phyloP scores from a whole-genome alignment of 2,888 invertebrate species.

The Pollenia amentaria region DNA sequence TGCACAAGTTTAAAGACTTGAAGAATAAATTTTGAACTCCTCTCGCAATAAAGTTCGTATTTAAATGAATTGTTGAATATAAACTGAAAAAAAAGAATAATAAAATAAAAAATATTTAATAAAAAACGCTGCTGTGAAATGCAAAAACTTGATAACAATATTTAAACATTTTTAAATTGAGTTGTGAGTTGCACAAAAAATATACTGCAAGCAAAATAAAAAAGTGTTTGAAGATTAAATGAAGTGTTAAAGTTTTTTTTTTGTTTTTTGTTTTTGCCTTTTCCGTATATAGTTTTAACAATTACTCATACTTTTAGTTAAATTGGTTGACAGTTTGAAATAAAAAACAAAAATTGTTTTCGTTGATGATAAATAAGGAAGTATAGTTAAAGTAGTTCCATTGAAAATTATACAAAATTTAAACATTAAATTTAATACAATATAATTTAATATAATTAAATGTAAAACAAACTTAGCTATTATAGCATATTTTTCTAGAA shows the following conservation, averaged over 20 bases:
- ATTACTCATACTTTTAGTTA: constrained; percentile 54
- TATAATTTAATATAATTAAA: no score
- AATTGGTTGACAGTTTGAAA: constrained; percentile 8
- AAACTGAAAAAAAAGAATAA: constrained; percentile 7
- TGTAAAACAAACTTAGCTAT: no score
- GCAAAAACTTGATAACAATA: constrained; percentile 62
- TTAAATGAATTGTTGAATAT: constrained; percentile 23
- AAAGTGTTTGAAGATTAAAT: constrained; percentile 64
- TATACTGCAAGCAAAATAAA: background rate
- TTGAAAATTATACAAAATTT: no score
- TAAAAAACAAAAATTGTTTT: background rate
- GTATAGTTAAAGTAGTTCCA: background rate
- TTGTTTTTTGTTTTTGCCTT: constrained; percentile 12
- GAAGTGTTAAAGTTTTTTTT: constrained; percentile 51
- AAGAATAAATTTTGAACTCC: constrained; percentile 18
- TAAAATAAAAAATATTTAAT: constrained; percentile 14
- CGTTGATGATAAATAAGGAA: background rate
- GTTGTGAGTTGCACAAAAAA: constrained; percentile 37
- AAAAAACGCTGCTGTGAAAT: constrained; percentile 31
- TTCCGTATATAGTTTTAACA: constrained; percentile 32
- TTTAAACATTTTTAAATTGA: constrained; percentile 55
- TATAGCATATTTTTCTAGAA: no score
- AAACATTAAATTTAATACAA: no score
- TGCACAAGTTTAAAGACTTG: background rate
- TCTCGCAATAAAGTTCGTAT: constrained; percentile 19